Percentiles rank a stretch among this genome's conserved stretches.
phyloP scores from a whole-genome alignment of 2,797 vertebrate species.

The Prunella strophiata region DNA sequence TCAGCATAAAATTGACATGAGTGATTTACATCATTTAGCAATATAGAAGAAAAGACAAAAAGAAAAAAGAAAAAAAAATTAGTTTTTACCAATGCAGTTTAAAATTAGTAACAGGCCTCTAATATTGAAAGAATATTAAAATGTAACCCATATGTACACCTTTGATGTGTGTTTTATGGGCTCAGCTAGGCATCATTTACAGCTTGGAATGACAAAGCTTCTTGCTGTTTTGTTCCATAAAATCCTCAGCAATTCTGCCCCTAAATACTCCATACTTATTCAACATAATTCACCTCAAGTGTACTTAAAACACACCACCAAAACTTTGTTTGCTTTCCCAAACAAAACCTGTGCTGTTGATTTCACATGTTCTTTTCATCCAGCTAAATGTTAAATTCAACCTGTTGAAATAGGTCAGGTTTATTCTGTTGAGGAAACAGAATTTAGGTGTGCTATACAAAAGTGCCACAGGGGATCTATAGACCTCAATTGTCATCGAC shows the following conservation, averaged over 20 bases:
- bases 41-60: slow-evolving; percentile 35
- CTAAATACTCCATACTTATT: background rate
- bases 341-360: background rate
- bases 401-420: slow-evolving; percentile 38
- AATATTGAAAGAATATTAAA: slow-evolving; percentile 65
- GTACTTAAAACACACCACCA: background rate
- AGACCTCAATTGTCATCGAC: slow-evolving; percentile 16
- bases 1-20: slow-evolving; percentile 53
- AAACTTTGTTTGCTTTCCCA: background rate
- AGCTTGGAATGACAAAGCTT: slow-evolving; percentile 65
- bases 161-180: slow-evolving; percentile 69
- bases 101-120: slow-evolving; percentile 75
- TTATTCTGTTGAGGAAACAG: background rate
- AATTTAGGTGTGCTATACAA: slow-evolving; percentile 9
- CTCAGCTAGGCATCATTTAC: slow-evolving; percentile 63
- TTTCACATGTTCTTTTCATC: slow-evolving; percentile 32
- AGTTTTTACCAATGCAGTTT: slow-evolving; percentile 44
- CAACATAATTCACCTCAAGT: slow-evolving; percentile 1
- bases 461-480: background rate
- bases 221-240: slow-evolving; percentile 64
- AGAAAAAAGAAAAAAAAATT: background rate
- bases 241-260: slow-evolving; percentile 31
- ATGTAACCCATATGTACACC: slow-evolving; percentile 71
- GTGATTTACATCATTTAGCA: slow-evolving; percentile 54
- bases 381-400: slow-evolving; percentile 27